A percentile compares a stretch with the other conserved stretches of the same genome.
Conservation (phyloP, 2,888 invertebrate species). For the Drosophila mercatorum region DNA sequence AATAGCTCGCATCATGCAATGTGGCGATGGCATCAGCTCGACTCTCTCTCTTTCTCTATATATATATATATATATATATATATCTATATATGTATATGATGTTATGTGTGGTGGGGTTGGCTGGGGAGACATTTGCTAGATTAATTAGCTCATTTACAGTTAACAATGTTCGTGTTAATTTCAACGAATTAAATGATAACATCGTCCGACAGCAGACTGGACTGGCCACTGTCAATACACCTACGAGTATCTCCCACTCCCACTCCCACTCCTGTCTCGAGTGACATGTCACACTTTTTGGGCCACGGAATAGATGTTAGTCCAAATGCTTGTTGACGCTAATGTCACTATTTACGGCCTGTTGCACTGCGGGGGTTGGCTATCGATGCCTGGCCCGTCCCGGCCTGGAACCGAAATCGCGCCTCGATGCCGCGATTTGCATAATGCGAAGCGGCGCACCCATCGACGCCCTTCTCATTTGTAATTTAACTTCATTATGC, state of each 20-base stretch:
- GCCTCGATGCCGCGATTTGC: slow-evolving; percentile 66
- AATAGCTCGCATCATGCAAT: slow-evolving; percentile 54
- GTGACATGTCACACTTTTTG: slow-evolving; percentile 53
- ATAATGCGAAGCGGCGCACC: slow-evolving; percentile 66
- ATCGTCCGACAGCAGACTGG: slow-evolving; percentile 59
- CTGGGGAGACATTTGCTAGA: slow-evolving; percentile 69
- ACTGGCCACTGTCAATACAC: slow-evolving; percentile 23
- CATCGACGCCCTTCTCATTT: slow-evolving; percentile 72
- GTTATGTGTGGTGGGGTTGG: background rate
- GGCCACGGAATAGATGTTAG: slow-evolving; percentile 56
- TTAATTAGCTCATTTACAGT: slow-evolving; percentile 84
- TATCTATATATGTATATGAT: no score
- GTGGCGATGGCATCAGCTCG: slow-evolving; percentile 18
- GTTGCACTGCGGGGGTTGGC: slow-evolving; percentile 50
- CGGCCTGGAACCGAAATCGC: slow-evolving; percentile 23
- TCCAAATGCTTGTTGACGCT: slow-evolving; percentile 72
- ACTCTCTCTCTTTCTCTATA: background rate
- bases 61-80: background rate
- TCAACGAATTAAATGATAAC: slow-evolving; percentile 85
- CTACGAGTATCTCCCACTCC: background rate
- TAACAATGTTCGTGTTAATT: slow-evolving; percentile 85
- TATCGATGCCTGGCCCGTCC: slow-evolving; percentile 12
- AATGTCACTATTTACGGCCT: slow-evolving; percentile 69
- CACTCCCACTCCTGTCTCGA: slow-evolving; percentile 16
- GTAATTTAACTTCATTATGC: slow-evolving; percentile 81